A percentile compares a stretch with the other conserved stretches of the same genome.
Evolutionary conservation across 2,113 vertebrate genomes (phyloP).

Genomic region (Mellivora capensis): DNA sequence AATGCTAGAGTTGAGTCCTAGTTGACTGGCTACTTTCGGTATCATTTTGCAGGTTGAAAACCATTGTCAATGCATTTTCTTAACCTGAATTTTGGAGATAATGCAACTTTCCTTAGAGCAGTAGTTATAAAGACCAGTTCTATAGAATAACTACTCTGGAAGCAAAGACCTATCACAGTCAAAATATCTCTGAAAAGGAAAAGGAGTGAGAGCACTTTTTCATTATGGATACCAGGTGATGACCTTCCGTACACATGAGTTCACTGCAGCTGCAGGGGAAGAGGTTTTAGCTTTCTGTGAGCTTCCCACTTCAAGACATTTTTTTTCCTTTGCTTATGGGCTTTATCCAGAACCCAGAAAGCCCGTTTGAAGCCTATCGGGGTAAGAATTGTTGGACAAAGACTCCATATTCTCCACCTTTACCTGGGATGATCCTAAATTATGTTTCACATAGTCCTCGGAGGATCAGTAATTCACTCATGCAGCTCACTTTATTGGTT

Average conservation of each 20-base stretch:
- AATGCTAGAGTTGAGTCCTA: neutral
- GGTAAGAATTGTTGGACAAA: neutral
- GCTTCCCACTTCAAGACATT: neutral
- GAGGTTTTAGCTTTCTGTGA: neutral
- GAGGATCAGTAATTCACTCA: neutral
- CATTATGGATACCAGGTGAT: neutral
- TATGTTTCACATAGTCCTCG: neutral
- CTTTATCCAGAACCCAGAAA: neutral
- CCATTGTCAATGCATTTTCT: neutral
- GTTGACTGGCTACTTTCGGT: neutral
- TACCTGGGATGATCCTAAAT: neutral
- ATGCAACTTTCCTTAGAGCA: neutral
- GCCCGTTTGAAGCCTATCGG: neutral
- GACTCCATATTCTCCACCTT: neutral
- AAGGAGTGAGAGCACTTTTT: neutral
- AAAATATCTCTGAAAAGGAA: neutral
- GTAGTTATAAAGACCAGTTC: neutral
- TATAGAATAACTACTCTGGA: neutral
- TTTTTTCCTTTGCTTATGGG: neutral
- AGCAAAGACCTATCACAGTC: neutral
- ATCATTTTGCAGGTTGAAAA: neutral
- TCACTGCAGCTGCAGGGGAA: neutral
- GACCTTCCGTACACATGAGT: neutral
- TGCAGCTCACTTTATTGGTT: neutral
- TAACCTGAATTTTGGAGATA: neutral